phyloP scores from a whole-genome alignment of 2,888 invertebrate species.

The Epirrhoe tristata region DNA sequence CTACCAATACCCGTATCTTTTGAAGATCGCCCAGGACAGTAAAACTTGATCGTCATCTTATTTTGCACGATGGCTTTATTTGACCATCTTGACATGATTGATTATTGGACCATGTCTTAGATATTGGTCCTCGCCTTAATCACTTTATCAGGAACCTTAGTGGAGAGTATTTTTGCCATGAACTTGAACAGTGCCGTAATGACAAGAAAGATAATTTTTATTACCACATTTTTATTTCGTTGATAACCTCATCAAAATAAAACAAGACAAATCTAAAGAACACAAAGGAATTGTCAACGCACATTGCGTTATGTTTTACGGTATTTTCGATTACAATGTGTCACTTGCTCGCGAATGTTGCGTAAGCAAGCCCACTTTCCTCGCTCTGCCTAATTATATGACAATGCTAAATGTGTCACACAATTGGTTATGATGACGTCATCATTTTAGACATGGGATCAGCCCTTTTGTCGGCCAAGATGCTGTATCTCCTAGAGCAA shows the following conservation, averaged over 20 bases:
- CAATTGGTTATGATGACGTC: conserved; percentile 32
- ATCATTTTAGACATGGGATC: conserved; percentile 7
- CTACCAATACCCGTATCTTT: too few species aligned
- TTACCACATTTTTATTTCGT: neutral
- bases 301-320: conserved; percentile 42
- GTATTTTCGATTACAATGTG: conserved; percentile 57
- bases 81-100: too few species aligned
- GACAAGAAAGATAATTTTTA: too few species aligned
- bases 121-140: too few species aligned
- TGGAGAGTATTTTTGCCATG: too few species aligned
- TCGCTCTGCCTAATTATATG: conserved; percentile 58
- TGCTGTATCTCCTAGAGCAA: too few species aligned
- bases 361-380: conserved; percentile 62
- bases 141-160: too few species aligned
- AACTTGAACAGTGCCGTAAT: too few species aligned
- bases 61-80: too few species aligned
- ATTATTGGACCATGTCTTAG: too few species aligned
- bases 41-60: too few species aligned
- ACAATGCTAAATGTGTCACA: conserved; percentile 50
- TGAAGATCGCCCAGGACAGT: too few species aligned
- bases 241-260: neutral
- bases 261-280: neutral
- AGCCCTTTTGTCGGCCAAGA: neutral
- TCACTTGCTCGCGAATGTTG: conserved; percentile 59
- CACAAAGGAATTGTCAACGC: conserved; percentile 26